Base-by-base conservation (phyloP, 2,113 vertebrate species). In the Lagopus leucura region DNA sequence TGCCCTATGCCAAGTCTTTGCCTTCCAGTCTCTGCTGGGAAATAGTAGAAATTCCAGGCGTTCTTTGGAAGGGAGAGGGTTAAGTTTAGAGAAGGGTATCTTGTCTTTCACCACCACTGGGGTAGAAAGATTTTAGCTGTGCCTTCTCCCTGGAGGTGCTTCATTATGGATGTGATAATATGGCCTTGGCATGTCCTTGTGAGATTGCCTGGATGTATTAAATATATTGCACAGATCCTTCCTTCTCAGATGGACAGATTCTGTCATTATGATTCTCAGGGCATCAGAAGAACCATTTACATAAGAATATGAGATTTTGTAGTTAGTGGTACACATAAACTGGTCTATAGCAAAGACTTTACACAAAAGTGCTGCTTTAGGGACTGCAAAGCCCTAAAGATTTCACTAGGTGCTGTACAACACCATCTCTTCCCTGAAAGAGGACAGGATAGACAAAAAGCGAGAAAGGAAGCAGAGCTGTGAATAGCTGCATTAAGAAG, bases 21-120 rank as follows among this genome's bases (percentile, higher is more conserved):
- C 90, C 71, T 91, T 97, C 82, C 47, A 76, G 86, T 90, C 93
- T 96, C 90, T 95, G 86, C 86, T 94, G 86, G 82, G 94, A 96
- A 97, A 96, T 95, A 97, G 90, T 81, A 95, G 93, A 93, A 94
- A 97, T 96, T 97, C 96, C 96, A 86, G 88, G 54, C 96, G 96
- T 97, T 97, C 95, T 93, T 97, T 82, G 95, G 95, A 95, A 97
- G 90, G 66, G 94, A 97, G 82, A 96, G 96, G 94, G 96, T 97
- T 97, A 97, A 96, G 92, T 97, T 96, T 95, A 89, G 92, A 94
- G 90, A 79, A 94, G 94, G 86, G 77, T 95, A 94, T 97, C 95
- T 96, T 97, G 93, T 97, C 95, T 97, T 95, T 97, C 86, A 92
- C 91, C 94, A 86, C 86, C 72, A 5, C 61, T 86, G 43, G 76